Evolutionary conservation across 1,140 invertebrate species (phyloP).

Genomic region (Calliopsis andreniformis): DNA sequence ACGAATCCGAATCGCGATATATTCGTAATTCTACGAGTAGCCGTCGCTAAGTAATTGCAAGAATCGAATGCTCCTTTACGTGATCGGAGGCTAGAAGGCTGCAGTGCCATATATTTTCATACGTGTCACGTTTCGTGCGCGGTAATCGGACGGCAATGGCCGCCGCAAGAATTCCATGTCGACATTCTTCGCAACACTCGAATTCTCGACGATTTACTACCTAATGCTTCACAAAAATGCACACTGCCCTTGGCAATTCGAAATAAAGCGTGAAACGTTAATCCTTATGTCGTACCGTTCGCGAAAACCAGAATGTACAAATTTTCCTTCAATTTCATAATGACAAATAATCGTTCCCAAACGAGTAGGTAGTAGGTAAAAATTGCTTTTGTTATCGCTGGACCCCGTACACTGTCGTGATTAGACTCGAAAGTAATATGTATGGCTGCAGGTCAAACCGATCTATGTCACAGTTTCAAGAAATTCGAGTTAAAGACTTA

Average conservation of each 20-base stretch:
- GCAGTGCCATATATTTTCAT: background rate
- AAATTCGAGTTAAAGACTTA: no score
- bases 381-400: no score
- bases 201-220: background rate
- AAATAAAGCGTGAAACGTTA: background rate
- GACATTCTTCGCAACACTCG: background rate
- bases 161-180: background rate
- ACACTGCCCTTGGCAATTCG: no score
- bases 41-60: background rate
- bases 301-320: no score
- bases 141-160: constrained; percentile 15
- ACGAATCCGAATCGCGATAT: background rate
- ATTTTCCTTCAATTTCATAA: background rate
- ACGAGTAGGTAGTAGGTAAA: no score
- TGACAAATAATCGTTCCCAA: no score
- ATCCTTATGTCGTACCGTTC: no score
- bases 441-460: no score
- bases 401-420: no score
- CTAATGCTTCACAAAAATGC: background rate
- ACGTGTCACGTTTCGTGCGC: constrained; percentile 18
- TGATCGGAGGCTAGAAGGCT: background rate
- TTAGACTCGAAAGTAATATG: no score
- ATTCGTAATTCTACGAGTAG: background rate
- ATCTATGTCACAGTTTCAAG: no score
- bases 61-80: background rate